Evolutionary conservation across 2,888 invertebrate genomes (phyloP), one percentile per base, ranked within the genome.

Genomic region (Punctoribates punctum): DNA sequence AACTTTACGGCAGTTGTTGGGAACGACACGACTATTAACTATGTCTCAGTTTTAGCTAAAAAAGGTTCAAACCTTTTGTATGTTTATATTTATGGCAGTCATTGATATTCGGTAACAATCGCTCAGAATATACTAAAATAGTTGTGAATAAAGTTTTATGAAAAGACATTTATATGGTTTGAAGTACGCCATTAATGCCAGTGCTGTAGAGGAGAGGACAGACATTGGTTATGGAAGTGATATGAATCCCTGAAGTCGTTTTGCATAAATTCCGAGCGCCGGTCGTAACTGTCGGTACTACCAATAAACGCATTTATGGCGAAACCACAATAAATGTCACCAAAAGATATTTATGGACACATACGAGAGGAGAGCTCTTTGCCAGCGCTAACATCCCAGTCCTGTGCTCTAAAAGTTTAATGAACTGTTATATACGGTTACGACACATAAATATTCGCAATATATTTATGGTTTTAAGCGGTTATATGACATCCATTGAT

Each of bases 281-380:
- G 48, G 27, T 27, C 60, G 60, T 60, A 23, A 60, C 23, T 60
- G 60, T 60, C 60, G n/a, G 60, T 20, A 11, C 60, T 3, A 23
- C 23, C 60, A 60, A 60, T 60, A 60, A 60, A 60, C 5, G 23
- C 17, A 60, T 23, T 23, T 23, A 60, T 60, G 60, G 60, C 60
- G 23, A 60, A 60, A 60, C 60, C 60, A 60, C 60, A 60, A 60
- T 60, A 60, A 60, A 60, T 60, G 60, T 60, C 60, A 60, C 60
- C 27, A 27, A 60, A 60, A 60, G 60, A 60, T 60, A 60, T 60
- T 60, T 60, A 60, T 60, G 60, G 15, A 60, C 23, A 60, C 23
- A 15, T 23, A 60, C 23, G 23, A 20, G 27, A 60, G 25, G 2
- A 25, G 23, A 60, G 3, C 11, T 15, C 9, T 46, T 11, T 15